Evolutionary conservation across 2,888 invertebrate species (phyloP).

Genomic region (Orchestes rusci): DNA sequence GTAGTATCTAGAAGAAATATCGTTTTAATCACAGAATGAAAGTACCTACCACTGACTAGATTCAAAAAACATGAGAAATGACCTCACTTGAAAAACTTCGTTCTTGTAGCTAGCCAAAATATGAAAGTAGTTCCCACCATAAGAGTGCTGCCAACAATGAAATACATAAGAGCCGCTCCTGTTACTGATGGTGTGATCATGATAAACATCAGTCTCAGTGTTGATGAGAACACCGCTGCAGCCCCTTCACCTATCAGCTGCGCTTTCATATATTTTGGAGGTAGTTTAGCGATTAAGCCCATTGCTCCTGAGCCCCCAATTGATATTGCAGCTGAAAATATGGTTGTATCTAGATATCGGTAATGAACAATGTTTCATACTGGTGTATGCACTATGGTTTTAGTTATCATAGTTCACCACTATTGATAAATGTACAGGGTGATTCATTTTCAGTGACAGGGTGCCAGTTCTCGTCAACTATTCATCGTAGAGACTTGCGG

Average conservation of each 20-base stretch:
- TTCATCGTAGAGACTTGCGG: too few relatives aligned
- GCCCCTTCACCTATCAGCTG: constrained; percentile 15
- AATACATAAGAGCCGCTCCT: constrained; percentile 26
- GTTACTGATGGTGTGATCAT: constrained; percentile 19
- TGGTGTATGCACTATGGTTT: too few relatives aligned
- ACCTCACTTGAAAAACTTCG: constrained; percentile 17
- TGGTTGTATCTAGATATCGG: too few relatives aligned
- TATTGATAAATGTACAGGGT: too few relatives aligned
- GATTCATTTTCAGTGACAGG: too few relatives aligned
- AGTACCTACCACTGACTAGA: too few relatives aligned
- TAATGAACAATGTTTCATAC: too few relatives aligned
- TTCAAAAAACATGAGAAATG: too few relatives aligned
- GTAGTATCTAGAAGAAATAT: constrained; percentile 13
- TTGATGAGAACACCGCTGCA: constrained; percentile 11
- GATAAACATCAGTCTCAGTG: constrained; percentile 22
- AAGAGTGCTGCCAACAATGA: constrained; percentile 19
- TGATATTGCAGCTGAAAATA: constrained; percentile 11
- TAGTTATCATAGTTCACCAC: too few relatives aligned
- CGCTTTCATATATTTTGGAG: constrained; percentile 14
- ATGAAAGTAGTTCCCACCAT: constrained; percentile 15
- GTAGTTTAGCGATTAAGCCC: constrained; percentile 14
- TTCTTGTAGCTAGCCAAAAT: constrained; percentile 2
- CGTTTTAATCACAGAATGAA: too few relatives aligned
- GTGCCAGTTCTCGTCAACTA: too few relatives aligned
- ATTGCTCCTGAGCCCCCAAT: constrained; percentile 11